Evolutionary conservation across 2,888 invertebrate genomes (phyloP).

Genomic region (Hartigia nigra): DNA sequence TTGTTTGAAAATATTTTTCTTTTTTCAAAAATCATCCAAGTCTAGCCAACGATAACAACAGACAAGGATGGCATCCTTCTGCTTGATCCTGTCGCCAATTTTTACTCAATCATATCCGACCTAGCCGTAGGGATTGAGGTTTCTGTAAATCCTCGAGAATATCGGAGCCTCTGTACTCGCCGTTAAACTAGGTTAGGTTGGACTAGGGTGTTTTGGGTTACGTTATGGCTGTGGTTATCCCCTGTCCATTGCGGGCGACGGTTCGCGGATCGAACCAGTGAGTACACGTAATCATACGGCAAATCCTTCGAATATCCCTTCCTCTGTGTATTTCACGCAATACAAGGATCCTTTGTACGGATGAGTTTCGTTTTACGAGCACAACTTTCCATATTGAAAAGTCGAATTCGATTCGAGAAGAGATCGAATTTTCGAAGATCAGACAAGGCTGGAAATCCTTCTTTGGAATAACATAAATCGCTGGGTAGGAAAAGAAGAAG

Average conservation of each 20-base stretch:
- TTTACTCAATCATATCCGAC: constrained; percentile 19
- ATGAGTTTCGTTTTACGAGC: constrained; percentile 19
- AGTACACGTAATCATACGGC: constrained; percentile 18
- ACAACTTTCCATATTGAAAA: constrained; percentile 23
- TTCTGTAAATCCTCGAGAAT: constrained; percentile 17
- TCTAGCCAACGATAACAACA: background rate
- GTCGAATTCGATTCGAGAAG: background rate
- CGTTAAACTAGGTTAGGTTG: constrained; percentile 1
- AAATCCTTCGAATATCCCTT: constrained; percentile 11
- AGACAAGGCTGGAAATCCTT: background rate
- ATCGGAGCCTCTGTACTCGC: background rate
- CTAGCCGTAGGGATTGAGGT: constrained; percentile 12
- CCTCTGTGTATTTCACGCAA: constrained; percentile 14
- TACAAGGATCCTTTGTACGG: constrained; percentile 4
- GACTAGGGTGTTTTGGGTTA: background rate
- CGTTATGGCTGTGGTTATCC: background rate
- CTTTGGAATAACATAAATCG: background rate
- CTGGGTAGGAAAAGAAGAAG: background rate
- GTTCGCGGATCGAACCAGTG: constrained; percentile 7
- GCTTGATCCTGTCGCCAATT: constrained; percentile 16
- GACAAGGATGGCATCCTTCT: background rate
- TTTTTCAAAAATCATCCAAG: background rate
- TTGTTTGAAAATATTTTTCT: background rate
- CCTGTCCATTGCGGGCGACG: background rate
- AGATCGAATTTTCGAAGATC: background rate